These are phyloP conservation scores for Varecia variegata DNA, from an alignment of 2,797 vertebrate genomes.

Conservation along the genomic window DNA sequence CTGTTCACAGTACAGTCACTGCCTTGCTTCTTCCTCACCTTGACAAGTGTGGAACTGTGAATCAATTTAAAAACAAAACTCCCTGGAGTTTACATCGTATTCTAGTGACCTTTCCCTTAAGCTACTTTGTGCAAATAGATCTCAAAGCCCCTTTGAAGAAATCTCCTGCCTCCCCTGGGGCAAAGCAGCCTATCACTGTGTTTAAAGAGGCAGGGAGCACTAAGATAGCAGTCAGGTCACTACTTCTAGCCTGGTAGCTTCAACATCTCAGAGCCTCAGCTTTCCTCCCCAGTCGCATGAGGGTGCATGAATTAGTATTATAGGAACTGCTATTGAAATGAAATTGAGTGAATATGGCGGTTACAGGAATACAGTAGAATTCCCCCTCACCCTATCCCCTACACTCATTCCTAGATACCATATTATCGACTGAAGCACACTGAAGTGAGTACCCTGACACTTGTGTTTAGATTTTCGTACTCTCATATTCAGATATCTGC, in stretches of 20 bases:
- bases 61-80: conserved; percentile 22
- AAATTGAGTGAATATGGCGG: neutral
- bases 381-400: neutral
- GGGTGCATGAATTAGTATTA: neutral
- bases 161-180: neutral
- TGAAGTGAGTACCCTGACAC: too few species aligned
- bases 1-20: neutral
- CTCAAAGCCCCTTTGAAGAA: neutral
- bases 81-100: neutral
- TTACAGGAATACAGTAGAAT: neutral
- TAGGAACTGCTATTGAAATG: neutral
- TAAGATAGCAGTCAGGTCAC: neutral
- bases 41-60: neutral
- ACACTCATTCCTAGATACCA: neutral
- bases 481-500: too few species aligned
- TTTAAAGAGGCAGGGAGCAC: neutral
- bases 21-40: neutral
- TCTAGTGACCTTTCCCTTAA: conserved; percentile 19
- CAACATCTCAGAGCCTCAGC: neutral
- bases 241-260: neutral
- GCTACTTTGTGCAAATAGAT: neutral
- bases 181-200: neutral
- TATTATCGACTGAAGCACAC: neutral
- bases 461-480: neutral
- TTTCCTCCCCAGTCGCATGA: neutral